Evolutionary conservation across 2,888 invertebrate genomes (phyloP).

Genomic region (Metacarcinus magister): DNA sequence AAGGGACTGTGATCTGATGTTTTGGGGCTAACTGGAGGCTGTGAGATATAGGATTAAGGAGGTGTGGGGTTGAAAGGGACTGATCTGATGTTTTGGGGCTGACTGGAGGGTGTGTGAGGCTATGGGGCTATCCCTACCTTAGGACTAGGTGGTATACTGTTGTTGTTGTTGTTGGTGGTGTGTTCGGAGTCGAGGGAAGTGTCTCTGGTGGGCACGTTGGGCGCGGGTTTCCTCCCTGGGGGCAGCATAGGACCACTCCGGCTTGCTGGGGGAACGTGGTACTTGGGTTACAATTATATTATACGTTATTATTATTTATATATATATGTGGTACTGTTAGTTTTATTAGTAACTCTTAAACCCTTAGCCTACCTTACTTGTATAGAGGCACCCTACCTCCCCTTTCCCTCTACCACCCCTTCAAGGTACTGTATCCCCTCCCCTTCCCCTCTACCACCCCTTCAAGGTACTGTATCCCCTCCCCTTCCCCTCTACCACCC

Average conservation of each 20-base stretch:
- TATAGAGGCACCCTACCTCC: no score
- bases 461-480: no score
- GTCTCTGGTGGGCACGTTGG: conserved; percentile 64
- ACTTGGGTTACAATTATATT: neutral
- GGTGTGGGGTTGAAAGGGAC: neutral
- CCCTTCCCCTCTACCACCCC: no score
- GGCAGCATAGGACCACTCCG: conserved; percentile 70
- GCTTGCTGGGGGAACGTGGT: conserved; percentile 12
- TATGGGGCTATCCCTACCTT: conserved; percentile 70
- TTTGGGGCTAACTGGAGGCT: neutral
- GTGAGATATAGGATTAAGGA: neutral
- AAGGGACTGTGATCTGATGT: no score
- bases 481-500: no score
- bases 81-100: neutral
- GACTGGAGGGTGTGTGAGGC: neutral
- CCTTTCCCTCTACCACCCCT: no score
- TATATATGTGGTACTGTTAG: no score
- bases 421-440: no score
- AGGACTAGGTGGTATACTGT: conserved; percentile 81
- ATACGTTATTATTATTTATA: neutral
- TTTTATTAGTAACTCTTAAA: no score
- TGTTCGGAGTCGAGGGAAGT: conserved; percentile 52
- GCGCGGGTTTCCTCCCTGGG: conserved; percentile 75
- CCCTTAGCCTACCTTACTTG: no score
- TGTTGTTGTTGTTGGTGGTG: conserved; percentile 62